phyloP scores from a whole-genome alignment of 92 coral and sea anemone species.

The Muricea muricata region DNA sequence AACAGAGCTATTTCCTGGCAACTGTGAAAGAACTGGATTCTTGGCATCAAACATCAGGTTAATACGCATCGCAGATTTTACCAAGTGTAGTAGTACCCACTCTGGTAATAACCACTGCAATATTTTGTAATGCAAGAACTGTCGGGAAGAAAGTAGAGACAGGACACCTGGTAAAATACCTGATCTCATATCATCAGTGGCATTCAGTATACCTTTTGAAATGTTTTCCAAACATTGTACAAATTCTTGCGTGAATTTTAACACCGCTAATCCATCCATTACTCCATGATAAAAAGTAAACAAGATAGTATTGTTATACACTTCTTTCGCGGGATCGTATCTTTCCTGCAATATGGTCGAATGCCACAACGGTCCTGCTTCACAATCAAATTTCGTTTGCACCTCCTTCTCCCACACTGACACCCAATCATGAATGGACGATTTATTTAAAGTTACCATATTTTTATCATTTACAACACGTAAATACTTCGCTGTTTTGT shows the following conservation, averaged over 20 bases:
- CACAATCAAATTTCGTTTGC: slow-evolving; percentile 15
- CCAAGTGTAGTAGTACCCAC: background rate
- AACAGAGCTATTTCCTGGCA: background rate
- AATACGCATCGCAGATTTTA: slow-evolving; percentile 9
- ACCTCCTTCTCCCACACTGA: slow-evolving; percentile 20
- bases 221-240: background rate
- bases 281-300: slow-evolving; percentile 27
- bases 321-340: background rate
- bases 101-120: slow-evolving; percentile 10
- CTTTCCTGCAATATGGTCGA: background rate
- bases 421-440: background rate
- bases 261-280: slow-evolving; percentile 14
- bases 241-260: slow-evolving; percentile 4
- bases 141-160: background rate
- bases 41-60: background rate
- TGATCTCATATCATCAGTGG: background rate
- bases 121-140: background rate
- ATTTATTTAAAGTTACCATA: background rate
- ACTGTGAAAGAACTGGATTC: slow-evolving; percentile 12
- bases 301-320: background rate
- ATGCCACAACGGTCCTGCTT: slow-evolving; percentile 17
- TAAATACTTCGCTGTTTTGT: background rate
- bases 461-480: slow-evolving; percentile 5
- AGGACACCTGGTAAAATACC: background rate
- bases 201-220: background rate